These are phyloP conservation scores for Clupea harengus DNA, from an alignment of 2,113 vertebrate genomes.

Conservation along the genomic window DNA sequence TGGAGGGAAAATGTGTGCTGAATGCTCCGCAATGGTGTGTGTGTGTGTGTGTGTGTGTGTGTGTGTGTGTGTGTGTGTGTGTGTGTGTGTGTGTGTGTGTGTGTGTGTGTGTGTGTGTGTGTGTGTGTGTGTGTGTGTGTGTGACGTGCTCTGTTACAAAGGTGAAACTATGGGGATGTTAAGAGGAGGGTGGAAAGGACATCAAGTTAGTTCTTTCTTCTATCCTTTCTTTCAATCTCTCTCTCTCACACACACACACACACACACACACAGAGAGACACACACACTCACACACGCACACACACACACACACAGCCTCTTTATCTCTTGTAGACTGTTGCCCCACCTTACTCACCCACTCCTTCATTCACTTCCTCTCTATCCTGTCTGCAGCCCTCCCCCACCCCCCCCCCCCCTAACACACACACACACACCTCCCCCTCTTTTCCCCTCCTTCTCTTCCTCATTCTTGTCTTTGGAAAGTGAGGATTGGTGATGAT, in stretches of 20 bases:
- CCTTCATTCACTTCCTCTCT: background rate
- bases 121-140: background rate
- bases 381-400: background rate
- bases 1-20: background rate
- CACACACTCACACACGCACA: background rate
- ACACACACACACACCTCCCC: background rate
- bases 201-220: background rate
- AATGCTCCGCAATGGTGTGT: background rate
- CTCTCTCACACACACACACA: background rate
- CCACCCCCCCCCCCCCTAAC: background rate
- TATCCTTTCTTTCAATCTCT: background rate
- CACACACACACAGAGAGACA: background rate
- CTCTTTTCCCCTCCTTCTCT: background rate
- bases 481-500: background rate
- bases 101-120: constrained; percentile 17
- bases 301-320: background rate
- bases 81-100: constrained; percentile 25
- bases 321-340: background rate
- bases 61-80: background rate
- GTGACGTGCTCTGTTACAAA: background rate
- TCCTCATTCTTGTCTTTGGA: constrained; percentile 24
- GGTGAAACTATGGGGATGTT: background rate
- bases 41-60: constrained; percentile 33
- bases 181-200: background rate
- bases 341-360: background rate